Evolutionary conservation across 2,797 vertebrate genomes (phyloP).

Genomic region (Anabacerthia variegaticeps): DNA sequence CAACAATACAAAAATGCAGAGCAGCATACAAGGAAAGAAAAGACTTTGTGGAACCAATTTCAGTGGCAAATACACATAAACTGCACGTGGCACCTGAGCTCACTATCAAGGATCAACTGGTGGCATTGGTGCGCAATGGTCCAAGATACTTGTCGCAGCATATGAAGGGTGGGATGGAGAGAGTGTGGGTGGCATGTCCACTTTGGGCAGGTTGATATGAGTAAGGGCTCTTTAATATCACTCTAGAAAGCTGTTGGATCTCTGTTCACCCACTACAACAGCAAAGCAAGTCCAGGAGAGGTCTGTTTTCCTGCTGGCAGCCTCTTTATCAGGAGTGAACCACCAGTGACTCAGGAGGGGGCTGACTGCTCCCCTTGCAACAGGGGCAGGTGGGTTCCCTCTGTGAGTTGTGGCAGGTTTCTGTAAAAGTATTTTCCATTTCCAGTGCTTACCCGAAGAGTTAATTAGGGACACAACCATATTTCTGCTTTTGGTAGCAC

Average conservation of each 20-base stretch:
- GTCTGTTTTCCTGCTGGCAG: background rate
- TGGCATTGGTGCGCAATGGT: fast-evolving
- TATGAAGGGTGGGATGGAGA: fast-evolving
- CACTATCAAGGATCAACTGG: fast-evolving
- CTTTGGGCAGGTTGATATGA: background rate
- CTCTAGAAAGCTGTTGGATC: background rate
- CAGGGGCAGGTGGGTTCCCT: fast-evolving
- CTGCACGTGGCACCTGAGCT: background rate
- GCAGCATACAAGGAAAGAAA: background rate
- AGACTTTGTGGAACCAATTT: background rate
- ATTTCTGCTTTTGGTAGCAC: background rate
- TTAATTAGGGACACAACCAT: background rate
- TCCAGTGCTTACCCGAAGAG: background rate
- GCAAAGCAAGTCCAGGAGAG: background rate
- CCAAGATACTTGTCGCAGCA: background rate
- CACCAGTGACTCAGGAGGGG: background rate
- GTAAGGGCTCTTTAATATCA: background rate
- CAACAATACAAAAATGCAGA: background rate
- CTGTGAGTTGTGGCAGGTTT: background rate
- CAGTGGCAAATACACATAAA: background rate
- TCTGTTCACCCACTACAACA: background rate
- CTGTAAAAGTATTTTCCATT: background rate
- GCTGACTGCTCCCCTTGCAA: background rate
- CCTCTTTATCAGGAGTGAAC: background rate
- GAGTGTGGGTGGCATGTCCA: fast-evolving